Evolutionary conservation across 2,888 invertebrate genomes (phyloP), one percentile per base, ranked within the genome.

Genomic region (Tetheella fluctuosa): DNA sequence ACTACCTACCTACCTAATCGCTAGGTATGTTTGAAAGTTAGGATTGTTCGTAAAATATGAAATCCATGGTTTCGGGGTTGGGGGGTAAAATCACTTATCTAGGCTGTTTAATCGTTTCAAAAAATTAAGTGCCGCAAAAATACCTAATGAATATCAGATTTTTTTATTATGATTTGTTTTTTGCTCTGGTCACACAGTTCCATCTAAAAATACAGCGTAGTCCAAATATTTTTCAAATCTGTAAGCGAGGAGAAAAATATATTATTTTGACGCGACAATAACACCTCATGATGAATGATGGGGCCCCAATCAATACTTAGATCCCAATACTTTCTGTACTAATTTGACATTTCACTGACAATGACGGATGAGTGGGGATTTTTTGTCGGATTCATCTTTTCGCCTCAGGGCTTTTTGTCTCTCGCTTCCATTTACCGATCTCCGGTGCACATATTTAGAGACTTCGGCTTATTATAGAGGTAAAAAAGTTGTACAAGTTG

Each of bases 341-440:
- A 80, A 80, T 81, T 79, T 80, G 79, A 80, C 81, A 69, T 74
- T 68, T 70, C 70, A 60, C 59, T 73, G 80, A 80, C 81, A 80
- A 73, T 79, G 80, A 80, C 67, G 65, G 77, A 70, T 73, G 65
- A 58, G 66, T 63, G 34, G 59, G 55, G 60, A 61, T 67, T 64
- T 64, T 68, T 68, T 68, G 55, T 34, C 34, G 10, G 10, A 54
- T 6, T 34, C n/a, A 28, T 30, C 12, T 48, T 48, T 48, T 48
- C 20, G 48, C 48, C 20, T 30, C 28, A 17, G 34, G 34, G 34
- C 20, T 15, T 34, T 34, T 23, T 55, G 37, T 55, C 55, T 55
- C 23, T 17, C 20, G n/a, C n/a, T 39, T 48, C 20, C 10, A 20
- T 20, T 20, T 20, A 48, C n/a, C 17, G 48, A 20, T 15, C 42